Evolutionary conservation across 1,140 invertebrate genomes (phyloP).

Genomic region (Caerostris darwini): DNA sequence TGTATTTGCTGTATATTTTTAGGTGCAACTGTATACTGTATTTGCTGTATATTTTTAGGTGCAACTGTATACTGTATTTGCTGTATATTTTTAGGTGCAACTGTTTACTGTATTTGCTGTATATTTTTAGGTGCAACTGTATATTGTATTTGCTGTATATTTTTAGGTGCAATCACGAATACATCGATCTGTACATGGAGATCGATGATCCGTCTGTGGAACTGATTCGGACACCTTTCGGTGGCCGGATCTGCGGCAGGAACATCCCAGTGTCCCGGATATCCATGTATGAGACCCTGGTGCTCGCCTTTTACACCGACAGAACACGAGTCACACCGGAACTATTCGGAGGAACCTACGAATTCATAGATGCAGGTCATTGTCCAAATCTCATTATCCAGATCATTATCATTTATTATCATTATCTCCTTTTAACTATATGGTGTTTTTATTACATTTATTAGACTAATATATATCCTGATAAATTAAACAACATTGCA

Average conservation of each 20-base stretch:
- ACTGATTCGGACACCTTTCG: slow-evolving; percentile 96
- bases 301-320: slow-evolving; percentile 97
- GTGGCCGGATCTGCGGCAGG: slow-evolving; percentile 97
- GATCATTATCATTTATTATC: too few relatives aligned
- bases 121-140: too few relatives aligned
- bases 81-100: slow-evolving; percentile 88
- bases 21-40: too few relatives aligned
- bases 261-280: slow-evolving; percentile 90
- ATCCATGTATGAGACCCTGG: slow-evolving; percentile 87
- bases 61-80: slow-evolving; percentile 83
- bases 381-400: too few relatives aligned
- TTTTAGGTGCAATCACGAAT: slow-evolving; percentile 97
- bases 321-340: slow-evolving; percentile 86
- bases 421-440: too few relatives aligned
- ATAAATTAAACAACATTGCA: too few relatives aligned
- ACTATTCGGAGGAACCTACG: slow-evolving; percentile 92
- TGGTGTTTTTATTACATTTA: too few relatives aligned
- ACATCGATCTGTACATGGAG: slow-evolving; percentile 98
- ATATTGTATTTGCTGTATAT: too few relatives aligned
- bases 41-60: slow-evolving; percentile 85
- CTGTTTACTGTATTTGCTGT: too few relatives aligned
- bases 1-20: too few relatives aligned
- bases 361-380: slow-evolving; percentile 95
- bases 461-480: too few relatives aligned
- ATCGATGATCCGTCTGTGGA: slow-evolving; percentile 89